A percentile compares a stretch with the other conserved stretches of the same genome.
These are phyloP conservation scores for Butorides virescens DNA, from an alignment of 2,113 vertebrate genomes.

Conservation along the genomic window DNA sequence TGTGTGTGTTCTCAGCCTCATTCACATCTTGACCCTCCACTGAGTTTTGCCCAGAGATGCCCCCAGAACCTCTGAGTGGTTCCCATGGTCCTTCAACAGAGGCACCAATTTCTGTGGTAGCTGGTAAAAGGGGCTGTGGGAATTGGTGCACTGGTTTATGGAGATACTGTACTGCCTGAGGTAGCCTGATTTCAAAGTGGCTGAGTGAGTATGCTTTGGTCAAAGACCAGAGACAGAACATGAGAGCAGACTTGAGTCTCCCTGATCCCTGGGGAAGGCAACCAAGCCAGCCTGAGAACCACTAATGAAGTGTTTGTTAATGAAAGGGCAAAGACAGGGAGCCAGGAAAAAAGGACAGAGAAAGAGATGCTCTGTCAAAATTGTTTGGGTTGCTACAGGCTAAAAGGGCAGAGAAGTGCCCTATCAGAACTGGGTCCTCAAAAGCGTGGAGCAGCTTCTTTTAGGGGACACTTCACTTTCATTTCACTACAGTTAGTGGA, in stretches of 20 bases:
- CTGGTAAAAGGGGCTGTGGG: neutral
- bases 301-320: slow-evolving; percentile 30
- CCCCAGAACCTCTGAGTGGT: neutral
- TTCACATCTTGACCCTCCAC: neutral
- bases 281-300: slow-evolving; percentile 6
- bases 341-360: neutral
- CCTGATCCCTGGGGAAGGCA: neutral
- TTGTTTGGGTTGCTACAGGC: neutral
- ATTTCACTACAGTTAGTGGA: neutral
- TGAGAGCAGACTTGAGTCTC: neutral
- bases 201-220: neutral
- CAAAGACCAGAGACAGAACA: neutral
- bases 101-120: neutral
- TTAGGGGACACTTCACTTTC: neutral
- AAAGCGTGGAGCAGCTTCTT: neutral
- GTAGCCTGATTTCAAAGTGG: neutral
- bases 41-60: neutral
- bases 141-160: slow-evolving; percentile 1
- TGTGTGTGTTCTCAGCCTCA: neutral
- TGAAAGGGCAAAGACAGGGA: slow-evolving; percentile 7
- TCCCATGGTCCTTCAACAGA: neutral
- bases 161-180: neutral
- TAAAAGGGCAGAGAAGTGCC: neutral
- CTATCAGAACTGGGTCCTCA: neutral
- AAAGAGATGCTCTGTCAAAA: neutral